Base-by-base conservation (phyloP, 1,140 invertebrate species). In the Bombus pyrosoma region DNA sequence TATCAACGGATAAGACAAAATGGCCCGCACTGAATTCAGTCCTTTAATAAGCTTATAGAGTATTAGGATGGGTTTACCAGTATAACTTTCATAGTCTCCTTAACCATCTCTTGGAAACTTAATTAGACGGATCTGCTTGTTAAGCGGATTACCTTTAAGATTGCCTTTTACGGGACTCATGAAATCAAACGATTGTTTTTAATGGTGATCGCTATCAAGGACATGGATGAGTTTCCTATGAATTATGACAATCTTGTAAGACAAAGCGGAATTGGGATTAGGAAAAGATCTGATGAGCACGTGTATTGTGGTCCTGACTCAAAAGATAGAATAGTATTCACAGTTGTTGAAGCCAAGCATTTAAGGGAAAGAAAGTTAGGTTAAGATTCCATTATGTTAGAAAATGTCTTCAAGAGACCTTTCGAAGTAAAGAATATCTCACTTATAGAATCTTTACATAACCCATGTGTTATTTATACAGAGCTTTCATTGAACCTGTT, bases 121-220 rank as follows among this genome's bases (percentile, higher is more conserved):
- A 64, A 83, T 83, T 83, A 83, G 62, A 47, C 53, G 22, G 81
- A 83, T 83, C 43, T 83, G 47, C 73, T 57, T 69, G 62, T 77
- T 69, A 83, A 83, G 81, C 81, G 73, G 81, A 83, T 83, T 83
- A 69, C 43, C 47, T 28, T 12, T 77, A 69, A 69, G 41, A 41
- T 47, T 64, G 41, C 28, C 59, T 34, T 75, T 82, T 66, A 53
- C 59, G 13, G 43, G 43, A 15, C 57, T 34, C 22, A 12, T 15
- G 34, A 77, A 83, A 83, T 57, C 37, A 28, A 71, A n/a, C 47
- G 15, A 59, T 78, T 69, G 77, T 59, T 83, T 83, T 83, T 57
- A 83, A 77, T 59, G 8, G 15, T 25, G 43, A 76, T 62, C 34
- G 22, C 28, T 32, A 25, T 22, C 28, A 62, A 62, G 28, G 28